These are phyloP conservation scores for Lagorchestes hirsutus DNA, from an alignment of 2,797 vertebrate species.

Conservation along the genomic window DNA sequence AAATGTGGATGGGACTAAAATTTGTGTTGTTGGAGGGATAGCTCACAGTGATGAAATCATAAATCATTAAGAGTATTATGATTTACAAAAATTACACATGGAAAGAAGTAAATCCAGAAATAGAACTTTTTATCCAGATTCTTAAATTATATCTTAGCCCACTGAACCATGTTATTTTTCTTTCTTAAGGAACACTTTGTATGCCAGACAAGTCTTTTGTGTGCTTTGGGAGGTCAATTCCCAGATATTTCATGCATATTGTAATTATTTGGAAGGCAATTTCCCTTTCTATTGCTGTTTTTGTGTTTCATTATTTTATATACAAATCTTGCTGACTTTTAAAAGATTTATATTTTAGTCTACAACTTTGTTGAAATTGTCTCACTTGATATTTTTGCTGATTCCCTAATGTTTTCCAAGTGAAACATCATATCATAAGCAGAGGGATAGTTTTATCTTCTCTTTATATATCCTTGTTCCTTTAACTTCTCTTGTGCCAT, in stretches of 20 bases:
- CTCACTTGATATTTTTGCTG: too few species aligned
- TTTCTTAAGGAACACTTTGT: neutral
- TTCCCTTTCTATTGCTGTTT: neutral
- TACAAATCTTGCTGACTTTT: too few species aligned
- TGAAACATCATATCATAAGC: neutral
- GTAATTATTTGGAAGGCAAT: neutral
- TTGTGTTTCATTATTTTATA: too few species aligned
- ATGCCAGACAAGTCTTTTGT: neutral
- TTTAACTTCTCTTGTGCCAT: neutral
- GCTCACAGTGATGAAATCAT: neutral
- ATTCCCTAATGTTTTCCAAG: neutral
- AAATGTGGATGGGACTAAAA: neutral
- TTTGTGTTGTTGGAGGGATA: neutral
- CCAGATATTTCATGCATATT: neutral
- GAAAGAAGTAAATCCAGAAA: slow-evolving; percentile 16
- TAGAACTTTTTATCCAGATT: neutral
- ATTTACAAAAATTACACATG: neutral
- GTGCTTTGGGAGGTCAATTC: neutral
- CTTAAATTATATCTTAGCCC: neutral
- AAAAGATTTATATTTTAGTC: neutral
- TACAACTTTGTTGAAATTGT: neutral
- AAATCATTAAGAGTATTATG: neutral
- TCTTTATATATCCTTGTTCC: neutral
- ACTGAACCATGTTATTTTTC: neutral
- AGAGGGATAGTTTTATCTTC: neutral